Conservation (phyloP, 92 coral and sea anemone species). For the Porites divaricata region DNA sequence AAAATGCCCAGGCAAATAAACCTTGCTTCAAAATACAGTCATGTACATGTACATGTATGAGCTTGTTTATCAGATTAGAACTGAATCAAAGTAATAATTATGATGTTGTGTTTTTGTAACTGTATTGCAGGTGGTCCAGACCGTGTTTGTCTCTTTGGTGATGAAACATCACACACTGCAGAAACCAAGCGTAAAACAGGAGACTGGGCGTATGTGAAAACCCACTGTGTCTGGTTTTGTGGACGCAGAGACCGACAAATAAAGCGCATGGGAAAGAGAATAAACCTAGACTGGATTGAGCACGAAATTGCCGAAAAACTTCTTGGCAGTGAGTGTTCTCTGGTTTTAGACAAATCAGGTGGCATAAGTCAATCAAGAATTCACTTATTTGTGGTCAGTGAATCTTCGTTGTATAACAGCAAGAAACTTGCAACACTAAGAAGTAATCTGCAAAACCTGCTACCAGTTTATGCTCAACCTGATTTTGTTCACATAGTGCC, state of each 20-base stretch:
- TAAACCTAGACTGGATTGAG: constrained; percentile 79
- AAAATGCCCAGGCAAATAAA: too few relatives aligned
- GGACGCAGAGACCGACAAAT: constrained; percentile 89
- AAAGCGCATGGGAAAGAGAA: constrained; percentile 79
- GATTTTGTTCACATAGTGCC: constrained; percentile 73
- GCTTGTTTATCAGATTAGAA: background rate
- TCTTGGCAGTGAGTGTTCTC: constrained; percentile 51
- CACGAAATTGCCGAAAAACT: constrained; percentile 54
- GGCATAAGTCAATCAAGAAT: constrained; percentile 23
- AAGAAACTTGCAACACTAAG: constrained; percentile 5
- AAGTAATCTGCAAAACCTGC: constrained; percentile 29
- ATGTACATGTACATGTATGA: too few relatives aligned
- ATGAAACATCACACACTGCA: constrained; percentile 55
- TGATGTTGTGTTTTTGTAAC: background rate
- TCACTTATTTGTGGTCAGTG: constrained; percentile 66
- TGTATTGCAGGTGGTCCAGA: constrained; percentile 74
- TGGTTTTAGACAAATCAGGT: constrained; percentile 34
- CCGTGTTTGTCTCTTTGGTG: constrained; percentile 84
- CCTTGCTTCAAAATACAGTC: too few relatives aligned
- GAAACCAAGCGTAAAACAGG: constrained; percentile 84
- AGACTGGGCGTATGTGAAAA: constrained; percentile 77
- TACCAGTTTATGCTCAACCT: constrained; percentile 79
- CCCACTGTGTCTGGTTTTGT: constrained; percentile 69
- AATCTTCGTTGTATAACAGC: background rate
- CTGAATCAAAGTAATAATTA: background rate